These are phyloP conservation scores for Belonocnema kinseyi DNA, from an alignment of 1,140 invertebrate genomes.

Conservation along the genomic window DNA sequence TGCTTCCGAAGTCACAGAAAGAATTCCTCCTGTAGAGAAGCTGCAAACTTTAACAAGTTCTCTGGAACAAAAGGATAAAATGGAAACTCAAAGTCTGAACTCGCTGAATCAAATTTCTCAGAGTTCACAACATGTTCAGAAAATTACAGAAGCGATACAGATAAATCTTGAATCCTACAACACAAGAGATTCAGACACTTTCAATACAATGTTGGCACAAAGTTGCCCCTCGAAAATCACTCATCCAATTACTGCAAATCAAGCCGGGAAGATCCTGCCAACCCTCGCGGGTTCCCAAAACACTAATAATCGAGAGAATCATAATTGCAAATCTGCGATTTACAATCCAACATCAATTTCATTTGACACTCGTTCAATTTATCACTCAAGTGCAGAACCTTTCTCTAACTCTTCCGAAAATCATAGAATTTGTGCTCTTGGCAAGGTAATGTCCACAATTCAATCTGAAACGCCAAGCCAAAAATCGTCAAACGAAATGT, in stretches of 20 bases:
- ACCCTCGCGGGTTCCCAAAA: background rate
- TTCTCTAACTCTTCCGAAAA: constrained; percentile 37
- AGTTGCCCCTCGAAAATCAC: constrained; percentile 43
- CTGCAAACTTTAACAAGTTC: constrained; percentile 43
- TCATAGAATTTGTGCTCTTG: background rate
- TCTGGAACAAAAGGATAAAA: constrained; percentile 47
- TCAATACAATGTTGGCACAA: background rate
- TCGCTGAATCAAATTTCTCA: background rate
- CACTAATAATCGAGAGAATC: constrained; percentile 47
- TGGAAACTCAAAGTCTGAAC: background rate
- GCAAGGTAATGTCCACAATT: no score
- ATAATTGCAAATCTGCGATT: background rate
- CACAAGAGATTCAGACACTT: background rate
- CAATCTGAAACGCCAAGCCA: constrained; percentile 29
- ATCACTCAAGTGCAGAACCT: background rate
- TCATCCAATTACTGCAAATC: background rate
- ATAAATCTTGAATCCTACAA: background rate
- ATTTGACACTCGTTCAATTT: constrained; percentile 45
- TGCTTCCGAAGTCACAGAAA: constrained; percentile 39
- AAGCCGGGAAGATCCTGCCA: background rate
- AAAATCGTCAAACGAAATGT: constrained; percentile 47
- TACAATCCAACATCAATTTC: constrained; percentile 37
- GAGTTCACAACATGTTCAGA: background rate
- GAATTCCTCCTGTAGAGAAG: constrained; percentile 39
- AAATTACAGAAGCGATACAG: background rate